Evolutionary conservation across 2,888 invertebrate species (phyloP), one percentile per base, ranked within the genome.

Genomic region (Chaetoderma sp.): DNA sequence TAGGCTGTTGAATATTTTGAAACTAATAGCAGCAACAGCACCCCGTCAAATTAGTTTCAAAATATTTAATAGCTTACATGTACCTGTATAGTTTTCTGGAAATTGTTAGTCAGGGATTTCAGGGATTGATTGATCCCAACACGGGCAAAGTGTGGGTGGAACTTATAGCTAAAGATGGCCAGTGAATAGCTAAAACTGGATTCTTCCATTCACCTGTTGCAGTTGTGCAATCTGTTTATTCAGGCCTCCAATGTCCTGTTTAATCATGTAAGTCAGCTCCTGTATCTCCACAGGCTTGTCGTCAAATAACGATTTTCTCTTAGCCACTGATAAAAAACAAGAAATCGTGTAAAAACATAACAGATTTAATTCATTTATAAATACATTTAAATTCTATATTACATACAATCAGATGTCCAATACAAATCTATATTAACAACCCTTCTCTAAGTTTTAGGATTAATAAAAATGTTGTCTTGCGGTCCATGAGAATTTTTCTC

Each of bases 271-370:
- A 0, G 98, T 98, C 63, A 99, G 88, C 85, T 98, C 97, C 86
- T 99, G 97, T 65, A 99, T 97, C 89, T 99, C 98, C 60, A 93
- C 90, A 33, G 96, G 94, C 86, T 95, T 90, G 86, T 99, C 98
- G 87, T 98, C 96, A 88, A 98, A 99, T 60, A 99, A 89, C 0
- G 97, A 96, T 87, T 96, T 96, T 83, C 94, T 92, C 88, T 97
- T 98, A n/a, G 98, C 98, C 91, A 99, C 84, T 84, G 79, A 45
- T 71, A 69, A 54, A 30, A 47, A 65, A 60, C 18, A 2, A 25
- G 21, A 42, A 42, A 42, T 13, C 13, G 30, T 16, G 16, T 18
- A 16, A n/a, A 30, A 21, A 18, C 42, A 42, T 4, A 42, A 42
- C 21, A n/a, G 3, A 42, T 5, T 42, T 21, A 42, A 36, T n/a